A percentile compares a stretch with the other conserved stretches of the same genome.
phyloP scores from a whole-genome alignment of 2,113 vertebrate species.

The Anguilla rostrata region DNA sequence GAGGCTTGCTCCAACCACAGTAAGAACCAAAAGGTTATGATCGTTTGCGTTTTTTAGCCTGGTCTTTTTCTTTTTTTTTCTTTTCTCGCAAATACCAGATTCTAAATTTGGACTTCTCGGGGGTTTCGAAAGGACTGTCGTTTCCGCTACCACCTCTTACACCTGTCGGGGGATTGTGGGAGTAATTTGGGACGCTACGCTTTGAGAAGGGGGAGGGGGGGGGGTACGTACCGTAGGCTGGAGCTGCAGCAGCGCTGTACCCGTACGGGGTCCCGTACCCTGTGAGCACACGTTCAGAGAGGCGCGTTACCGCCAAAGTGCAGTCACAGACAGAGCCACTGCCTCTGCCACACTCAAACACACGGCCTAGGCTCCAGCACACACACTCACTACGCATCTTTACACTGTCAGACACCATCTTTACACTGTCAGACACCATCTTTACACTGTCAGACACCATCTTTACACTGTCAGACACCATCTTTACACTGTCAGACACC shows the following conservation, averaged over 20 bases:
- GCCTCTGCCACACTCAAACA: not conserved
- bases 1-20: constrained; percentile 79
- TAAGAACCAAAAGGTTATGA: constrained; percentile 81
- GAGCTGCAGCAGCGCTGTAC: constrained; percentile 88
- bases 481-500: not conserved
- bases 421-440: not conserved
- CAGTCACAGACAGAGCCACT: not conserved
- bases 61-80: constrained; percentile 23
- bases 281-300: constrained; percentile 55
- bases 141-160: constrained; percentile 9
- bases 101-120: constrained; percentile 11
- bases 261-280: constrained; percentile 94
- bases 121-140: constrained; percentile 39
- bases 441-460: not conserved
- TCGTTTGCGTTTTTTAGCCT: constrained; percentile 28
- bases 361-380: not conserved
- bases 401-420: not conserved
- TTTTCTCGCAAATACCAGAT: constrained; percentile 2
- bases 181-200: constrained; percentile 16
- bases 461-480: not conserved
- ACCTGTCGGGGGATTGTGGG: constrained; percentile 18
- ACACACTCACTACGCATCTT: not conserved
- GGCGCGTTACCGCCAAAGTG: not conserved
- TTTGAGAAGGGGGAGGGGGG: constrained; percentile 17
- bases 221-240: constrained; percentile 90